Percentiles rank a stretch among this genome's conserved stretches.
Conservation (phyloP, 2,113 vertebrate genomes). For the Zosterops lateralis region DNA sequence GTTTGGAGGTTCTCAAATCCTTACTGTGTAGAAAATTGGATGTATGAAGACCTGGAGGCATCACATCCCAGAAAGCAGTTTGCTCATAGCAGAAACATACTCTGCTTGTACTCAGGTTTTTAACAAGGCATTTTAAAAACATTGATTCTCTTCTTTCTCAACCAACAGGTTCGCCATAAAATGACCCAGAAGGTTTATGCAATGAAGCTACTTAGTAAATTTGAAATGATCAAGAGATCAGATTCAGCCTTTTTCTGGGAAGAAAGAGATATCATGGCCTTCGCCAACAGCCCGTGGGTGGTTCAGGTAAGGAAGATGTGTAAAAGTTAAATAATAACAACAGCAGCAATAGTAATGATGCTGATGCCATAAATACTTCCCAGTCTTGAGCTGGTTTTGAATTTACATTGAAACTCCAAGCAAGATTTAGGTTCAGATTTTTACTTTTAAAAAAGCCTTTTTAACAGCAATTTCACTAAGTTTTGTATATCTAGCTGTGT, state of each 20-base stretch:
- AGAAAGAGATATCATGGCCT: conserved; percentile 98
- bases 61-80: neutral
- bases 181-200: conserved; percentile 95
- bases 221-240: conserved; percentile 99
- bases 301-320: conserved; percentile 85
- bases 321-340: neutral
- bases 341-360: neutral
- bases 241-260: conserved; percentile 99
- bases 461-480: neutral
- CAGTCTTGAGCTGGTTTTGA: neutral
- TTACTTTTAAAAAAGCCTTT: neutral
- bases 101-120: neutral
- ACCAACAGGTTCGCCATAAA: conserved; percentile 91
- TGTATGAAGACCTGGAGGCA: neutral
- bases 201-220: conserved; percentile 98
- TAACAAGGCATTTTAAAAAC: neutral
- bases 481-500: neutral
- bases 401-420: neutral
- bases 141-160: neutral
- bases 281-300: conserved; percentile 96
- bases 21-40: neutral
- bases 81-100: neutral
- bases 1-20: neutral
- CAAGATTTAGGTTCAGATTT: neutral
- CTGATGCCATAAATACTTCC: neutral